Conservation (phyloP, 92 coral and sea anemone species). For the Porites divaricata region DNA sequence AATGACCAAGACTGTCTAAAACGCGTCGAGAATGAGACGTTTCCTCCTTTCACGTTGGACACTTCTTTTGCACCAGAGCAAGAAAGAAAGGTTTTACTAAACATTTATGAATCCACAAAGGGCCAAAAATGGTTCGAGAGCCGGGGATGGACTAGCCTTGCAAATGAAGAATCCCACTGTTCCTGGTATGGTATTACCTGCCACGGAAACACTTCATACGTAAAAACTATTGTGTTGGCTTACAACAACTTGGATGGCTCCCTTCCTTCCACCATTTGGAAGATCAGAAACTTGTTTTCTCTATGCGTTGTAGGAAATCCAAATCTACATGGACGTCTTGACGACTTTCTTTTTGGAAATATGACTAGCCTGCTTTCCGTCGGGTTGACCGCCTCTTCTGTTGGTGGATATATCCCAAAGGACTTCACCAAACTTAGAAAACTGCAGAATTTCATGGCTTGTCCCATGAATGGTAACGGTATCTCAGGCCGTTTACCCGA, state of each 20-base stretch:
- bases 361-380: constrained; percentile 50
- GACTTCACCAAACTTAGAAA: constrained; percentile 30
- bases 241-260: constrained; percentile 56
- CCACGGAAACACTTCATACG: constrained; percentile 38
- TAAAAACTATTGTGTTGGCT: constrained; percentile 47
- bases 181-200: constrained; percentile 67
- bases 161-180: constrained; percentile 41
- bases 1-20: constrained; percentile 36
- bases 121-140: constrained; percentile 50
- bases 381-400: constrained; percentile 1
- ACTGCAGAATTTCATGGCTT: constrained; percentile 45
- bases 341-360: constrained; percentile 46
- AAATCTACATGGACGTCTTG: constrained; percentile 31
- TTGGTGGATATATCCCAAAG: constrained; percentile 43
- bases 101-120: constrained; percentile 52
- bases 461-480: constrained; percentile 42
- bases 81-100: constrained; percentile 58
- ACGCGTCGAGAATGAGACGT: neutral
- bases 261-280: constrained; percentile 64
- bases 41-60: constrained; percentile 30
- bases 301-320: constrained; percentile 50
- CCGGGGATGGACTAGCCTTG: constrained; percentile 42
- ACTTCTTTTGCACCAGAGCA: constrained; percentile 51
- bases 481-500: constrained; percentile 55
- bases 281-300: constrained; percentile 56